Percentiles rank a stretch among this genome's conserved stretches.
Conservation (phyloP, 2,113 vertebrate genomes). For the Dipodomys spectabilis region DNA sequence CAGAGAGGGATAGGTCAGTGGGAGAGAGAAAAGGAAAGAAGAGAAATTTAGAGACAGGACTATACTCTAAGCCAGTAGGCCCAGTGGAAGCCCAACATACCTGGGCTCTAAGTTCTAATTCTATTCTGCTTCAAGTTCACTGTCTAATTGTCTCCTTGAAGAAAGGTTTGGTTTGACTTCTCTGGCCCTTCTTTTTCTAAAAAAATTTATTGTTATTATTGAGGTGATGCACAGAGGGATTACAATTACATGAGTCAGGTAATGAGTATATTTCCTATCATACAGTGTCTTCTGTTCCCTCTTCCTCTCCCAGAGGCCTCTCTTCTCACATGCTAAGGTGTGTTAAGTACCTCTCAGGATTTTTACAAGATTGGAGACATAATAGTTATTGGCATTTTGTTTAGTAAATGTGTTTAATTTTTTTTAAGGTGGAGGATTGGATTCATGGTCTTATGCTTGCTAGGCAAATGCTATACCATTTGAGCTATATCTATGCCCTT, state of each 20-base stretch:
- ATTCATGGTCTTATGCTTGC: too few species aligned
- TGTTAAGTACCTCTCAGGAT: neutral
- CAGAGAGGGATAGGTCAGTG: neutral
- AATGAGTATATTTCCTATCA: too few species aligned
- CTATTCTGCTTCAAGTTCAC: constrained; percentile 17
- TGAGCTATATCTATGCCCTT: too few species aligned
- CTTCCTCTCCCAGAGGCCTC: neutral
- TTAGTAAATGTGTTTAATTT: constrained; percentile 46
- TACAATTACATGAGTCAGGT: too few species aligned
- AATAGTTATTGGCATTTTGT: constrained; percentile 14
- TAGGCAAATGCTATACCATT: too few species aligned
- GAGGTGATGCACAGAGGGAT: too few species aligned
- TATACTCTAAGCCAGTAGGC: neutral
- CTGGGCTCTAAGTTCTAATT: constrained; percentile 10
- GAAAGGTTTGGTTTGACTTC: constrained; percentile 33
- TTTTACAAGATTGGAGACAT: neutral
- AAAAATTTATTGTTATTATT: too few species aligned
- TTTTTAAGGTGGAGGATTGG: neutral
- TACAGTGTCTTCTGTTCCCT: too few species aligned
- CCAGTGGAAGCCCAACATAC: neutral
- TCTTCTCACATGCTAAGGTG: constrained; percentile 10
- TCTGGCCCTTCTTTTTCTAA: neutral
- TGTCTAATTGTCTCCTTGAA: neutral
- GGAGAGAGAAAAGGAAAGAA: neutral
- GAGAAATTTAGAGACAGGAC: neutral